Base-by-base conservation (phyloP, 2,888 invertebrate species). In the Altica lythri region DNA sequence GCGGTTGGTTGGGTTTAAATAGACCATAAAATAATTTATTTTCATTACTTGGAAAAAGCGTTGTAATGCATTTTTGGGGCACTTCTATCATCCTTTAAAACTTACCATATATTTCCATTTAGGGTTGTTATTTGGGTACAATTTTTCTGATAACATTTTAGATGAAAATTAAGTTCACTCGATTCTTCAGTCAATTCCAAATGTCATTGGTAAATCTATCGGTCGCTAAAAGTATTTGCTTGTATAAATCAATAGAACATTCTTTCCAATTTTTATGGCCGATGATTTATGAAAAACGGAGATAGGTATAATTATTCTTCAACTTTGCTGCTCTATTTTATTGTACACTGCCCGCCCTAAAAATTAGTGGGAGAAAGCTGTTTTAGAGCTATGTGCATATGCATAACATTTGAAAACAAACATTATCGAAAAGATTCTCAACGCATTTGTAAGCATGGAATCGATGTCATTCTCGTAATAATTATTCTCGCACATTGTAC, bases 41-140 rank as follows among this genome's bases (percentile, higher is more conserved):
- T 37, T 65, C 63, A 65, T 65, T 65, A 65, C 45, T 58, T 58
- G 35, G 48, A 52, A 59, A 62, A 59, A 46, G 52, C 50, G 53
- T 51, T 59, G 48, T 64, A 61, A 64, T 64, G 63, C 60, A 61
- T 52, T 63, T 62, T 62, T 59, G 57, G 60, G 53, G 38, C 51
- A 55, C 46, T 56, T 62, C 52, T 55, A 53, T 55, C 55, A 52
- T 56, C 56, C 50, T 59, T 56, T 59, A 51, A 49, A 55, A 53
- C 40, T 56, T 44, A 53, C 54, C 56, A 50, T 59, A 59, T 59
- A 56, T 60, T 55, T 60, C 53, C 54, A 60, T 60, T 57, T 57
- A 34, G 29, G 53, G 14, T 35, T 32, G 44, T 54, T 38, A 44
- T 30, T 49, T 43, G 32, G 30, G 43, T 19, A 30, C 38, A 19